These are phyloP conservation scores for Thunnus albacares DNA, from an alignment of 2,797 vertebrate genomes.

Conservation along the genomic window DNA sequence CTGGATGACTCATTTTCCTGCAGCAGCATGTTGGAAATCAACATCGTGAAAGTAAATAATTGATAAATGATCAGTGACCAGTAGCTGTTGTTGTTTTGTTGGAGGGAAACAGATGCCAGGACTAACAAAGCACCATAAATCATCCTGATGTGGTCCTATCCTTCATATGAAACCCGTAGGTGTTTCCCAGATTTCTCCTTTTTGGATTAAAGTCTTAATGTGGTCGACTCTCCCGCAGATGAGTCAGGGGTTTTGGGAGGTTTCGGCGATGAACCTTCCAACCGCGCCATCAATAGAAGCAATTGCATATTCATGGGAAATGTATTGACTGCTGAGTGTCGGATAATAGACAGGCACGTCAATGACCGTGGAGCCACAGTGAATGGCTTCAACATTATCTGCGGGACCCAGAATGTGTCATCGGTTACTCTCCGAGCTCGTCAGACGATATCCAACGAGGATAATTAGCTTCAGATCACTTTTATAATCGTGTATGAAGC, in stretches of 20 bases:
- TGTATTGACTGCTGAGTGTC: slow-evolving; percentile 68
- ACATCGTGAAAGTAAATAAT: neutral
- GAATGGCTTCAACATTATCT: slow-evolving; percentile 40
- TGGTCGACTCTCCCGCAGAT: slow-evolving; percentile 12
- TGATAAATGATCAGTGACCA: neutral
- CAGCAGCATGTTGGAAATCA: neutral
- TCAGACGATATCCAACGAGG: neutral
- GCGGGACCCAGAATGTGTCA: slow-evolving; percentile 32
- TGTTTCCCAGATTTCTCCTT: slow-evolving; percentile 3
- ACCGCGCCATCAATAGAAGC: slow-evolving; percentile 19
- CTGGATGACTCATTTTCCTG: slow-evolving; percentile 21
- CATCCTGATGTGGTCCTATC: neutral
- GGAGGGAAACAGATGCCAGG: neutral
- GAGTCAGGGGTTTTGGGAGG: neutral
- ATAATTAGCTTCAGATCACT: slow-evolving; percentile 27
- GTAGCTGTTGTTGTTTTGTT: neutral
- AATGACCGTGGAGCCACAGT: slow-evolving; percentile 41
- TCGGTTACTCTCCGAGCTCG: neutral
- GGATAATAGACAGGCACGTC: slow-evolving; percentile 69
- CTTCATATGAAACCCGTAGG: neutral
- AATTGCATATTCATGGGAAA: slow-evolving; percentile 76
- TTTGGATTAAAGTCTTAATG: neutral
- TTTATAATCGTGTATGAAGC: neutral
- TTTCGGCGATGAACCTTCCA: neutral
- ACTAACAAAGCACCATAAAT: slow-evolving; percentile 13